These are phyloP conservation scores for Lordiphosa clarofinis DNA, from an alignment of 1,140 invertebrate species.

Conservation along the genomic window DNA sequence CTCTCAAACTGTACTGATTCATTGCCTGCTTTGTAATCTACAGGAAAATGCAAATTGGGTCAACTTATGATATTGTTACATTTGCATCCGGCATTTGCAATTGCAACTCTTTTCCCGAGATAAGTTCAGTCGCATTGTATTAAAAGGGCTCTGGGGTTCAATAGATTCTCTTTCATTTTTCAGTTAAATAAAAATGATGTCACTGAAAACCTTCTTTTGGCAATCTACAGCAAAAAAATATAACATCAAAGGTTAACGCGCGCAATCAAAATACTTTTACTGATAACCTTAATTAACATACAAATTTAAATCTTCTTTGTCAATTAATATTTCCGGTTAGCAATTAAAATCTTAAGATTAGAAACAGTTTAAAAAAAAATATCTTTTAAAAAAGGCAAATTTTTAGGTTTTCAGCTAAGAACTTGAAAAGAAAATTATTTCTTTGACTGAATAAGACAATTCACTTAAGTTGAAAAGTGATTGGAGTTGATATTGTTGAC, in stretches of 20 bases:
- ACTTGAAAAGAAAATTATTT: no score
- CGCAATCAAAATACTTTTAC: conserved; percentile 7
- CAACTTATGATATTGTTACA: conserved; percentile 37
- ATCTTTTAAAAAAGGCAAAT: no score
- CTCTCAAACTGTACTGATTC: conserved; percentile 18
- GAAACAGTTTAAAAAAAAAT: no score
- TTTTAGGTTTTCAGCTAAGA: no score
- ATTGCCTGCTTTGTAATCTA: conserved; percentile 10
- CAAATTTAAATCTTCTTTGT: conserved; percentile 19
- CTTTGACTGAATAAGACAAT: no score
- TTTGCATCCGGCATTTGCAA: conserved; percentile 35
- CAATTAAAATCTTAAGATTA: conserved; percentile 16
- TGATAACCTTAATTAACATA: conserved; percentile 40
- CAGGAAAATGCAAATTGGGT: conserved; percentile 45
- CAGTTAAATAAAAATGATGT: conserved; percentile 1
- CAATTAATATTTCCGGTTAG: conserved; percentile 64
- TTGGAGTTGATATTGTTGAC: no score
- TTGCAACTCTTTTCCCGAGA: conserved; percentile 43
- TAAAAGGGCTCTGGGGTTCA: conserved; percentile 12
- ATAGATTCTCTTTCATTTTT: conserved; percentile 1
- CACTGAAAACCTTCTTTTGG: conserved; percentile 28
- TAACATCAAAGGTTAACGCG: conserved; percentile 37
- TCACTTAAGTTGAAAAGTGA: no score
- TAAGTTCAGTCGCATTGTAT: conserved; percentile 16
- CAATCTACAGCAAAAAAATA: conserved; percentile 18